phyloP scores from a whole-genome alignment of 2,113 vertebrate genomes.

The Pardalotus punctatus region DNA sequence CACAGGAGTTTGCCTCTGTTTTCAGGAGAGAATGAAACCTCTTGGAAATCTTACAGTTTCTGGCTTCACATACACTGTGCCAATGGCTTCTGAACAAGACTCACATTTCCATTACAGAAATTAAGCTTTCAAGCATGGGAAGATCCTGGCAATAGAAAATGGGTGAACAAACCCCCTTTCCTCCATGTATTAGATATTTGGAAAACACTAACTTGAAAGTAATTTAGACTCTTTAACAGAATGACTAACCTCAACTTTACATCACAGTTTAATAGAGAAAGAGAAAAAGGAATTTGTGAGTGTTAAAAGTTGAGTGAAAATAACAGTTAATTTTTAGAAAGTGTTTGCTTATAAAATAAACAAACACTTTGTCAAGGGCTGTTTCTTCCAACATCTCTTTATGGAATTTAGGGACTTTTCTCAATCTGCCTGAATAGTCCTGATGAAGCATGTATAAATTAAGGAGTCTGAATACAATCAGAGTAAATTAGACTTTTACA shows the following conservation, averaged over 20 bases:
- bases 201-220: background rate
- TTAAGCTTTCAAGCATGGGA: background rate
- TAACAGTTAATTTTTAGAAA: background rate
- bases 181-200: background rate
- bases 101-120: background rate
- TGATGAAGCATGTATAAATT: background rate
- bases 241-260: background rate
- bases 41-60: conserved; percentile 9
- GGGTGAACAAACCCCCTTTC: background rate
- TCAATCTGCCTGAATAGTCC: background rate
- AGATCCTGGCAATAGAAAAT: background rate
- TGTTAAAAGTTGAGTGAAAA: background rate
- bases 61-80: background rate
- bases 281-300: background rate
- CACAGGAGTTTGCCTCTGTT: background rate
- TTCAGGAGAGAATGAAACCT: background rate
- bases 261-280: background rate
- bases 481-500: background rate
- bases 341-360: background rate
- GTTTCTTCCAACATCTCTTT: background rate
- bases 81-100: background rate
- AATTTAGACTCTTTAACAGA: background rate
- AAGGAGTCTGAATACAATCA: background rate
- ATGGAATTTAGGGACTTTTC: background rate
- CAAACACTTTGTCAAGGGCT: background rate